These are phyloP conservation scores for Hymenochirus boettgeri DNA, from an alignment of 2,113 vertebrate genomes.

Conservation along the genomic window DNA sequence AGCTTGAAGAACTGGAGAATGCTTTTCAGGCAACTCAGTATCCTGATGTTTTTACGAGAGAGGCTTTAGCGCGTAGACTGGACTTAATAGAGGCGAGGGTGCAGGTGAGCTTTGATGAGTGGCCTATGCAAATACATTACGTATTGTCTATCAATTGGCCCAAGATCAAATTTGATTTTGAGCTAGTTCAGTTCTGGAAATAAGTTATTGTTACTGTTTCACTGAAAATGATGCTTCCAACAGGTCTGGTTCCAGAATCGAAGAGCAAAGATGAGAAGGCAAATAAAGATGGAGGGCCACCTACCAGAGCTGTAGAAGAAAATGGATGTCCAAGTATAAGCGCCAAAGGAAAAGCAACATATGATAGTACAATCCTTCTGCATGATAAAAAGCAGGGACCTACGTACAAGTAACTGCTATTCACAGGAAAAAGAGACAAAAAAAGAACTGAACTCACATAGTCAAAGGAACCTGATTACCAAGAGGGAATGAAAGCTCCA, in stretches of 20 bases:
- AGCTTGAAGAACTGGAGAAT: slow-evolving; percentile 79
- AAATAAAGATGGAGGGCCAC: slow-evolving; percentile 67
- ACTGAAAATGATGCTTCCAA: no score
- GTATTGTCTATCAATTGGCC: no score
- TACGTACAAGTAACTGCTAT: slow-evolving; percentile 6
- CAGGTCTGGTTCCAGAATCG: slow-evolving; percentile 84
- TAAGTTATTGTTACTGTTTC: no score
- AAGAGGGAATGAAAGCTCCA: slow-evolving; percentile 64
- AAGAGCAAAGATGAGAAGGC: slow-evolving; percentile 75
- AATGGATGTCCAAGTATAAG: slow-evolving; percentile 18
- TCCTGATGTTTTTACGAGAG: slow-evolving; percentile 79
- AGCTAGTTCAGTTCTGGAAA: no score
- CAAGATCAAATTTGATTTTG: no score
- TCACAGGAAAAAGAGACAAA: slow-evolving; percentile 46
- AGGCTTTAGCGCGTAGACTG: slow-evolving; percentile 74
- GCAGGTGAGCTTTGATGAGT: slow-evolving; percentile 55
- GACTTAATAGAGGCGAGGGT: slow-evolving; percentile 77
- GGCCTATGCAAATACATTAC: neutral
- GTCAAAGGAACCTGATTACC: slow-evolving; percentile 70
- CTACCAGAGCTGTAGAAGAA: slow-evolving; percentile 33
- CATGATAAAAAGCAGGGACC: slow-evolving; percentile 16
- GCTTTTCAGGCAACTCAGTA: slow-evolving; percentile 76
- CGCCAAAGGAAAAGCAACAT: slow-evolving; percentile 7
- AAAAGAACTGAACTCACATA: no score
- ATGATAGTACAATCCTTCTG: slow-evolving; percentile 32